Evolutionary conservation across 2,888 invertebrate species (phyloP), one percentile per base, ranked within the genome.

Genomic region (Chironomus tentans): DNA sequence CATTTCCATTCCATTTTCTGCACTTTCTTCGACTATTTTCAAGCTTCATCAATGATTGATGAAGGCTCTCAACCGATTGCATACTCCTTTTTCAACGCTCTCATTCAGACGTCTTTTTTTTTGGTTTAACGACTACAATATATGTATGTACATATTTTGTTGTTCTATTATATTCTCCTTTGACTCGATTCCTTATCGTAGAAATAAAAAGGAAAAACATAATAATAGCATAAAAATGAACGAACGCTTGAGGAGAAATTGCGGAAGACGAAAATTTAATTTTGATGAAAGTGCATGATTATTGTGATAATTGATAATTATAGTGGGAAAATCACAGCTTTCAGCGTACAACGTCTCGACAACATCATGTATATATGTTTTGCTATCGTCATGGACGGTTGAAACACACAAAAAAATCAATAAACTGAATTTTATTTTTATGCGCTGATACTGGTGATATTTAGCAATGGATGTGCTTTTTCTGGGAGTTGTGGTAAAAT

Each of bases 251-350:
- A 28, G 28, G 28, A 28, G 28, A 4, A 28, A 10, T 38, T 38
- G 38, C 7, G 38, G 38, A 38, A 38, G 38, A n/a, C 6, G 62
- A 62, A 38, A 71, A 72, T 72, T 72, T 62, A 72, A 72, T 72
- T 72, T 72, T 62, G 72, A 72, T 72, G 21, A 71, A 56, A 71
- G 50, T 71, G 71, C 71, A 72, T 72, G 72, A 72, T 72, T 72
- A 62, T 72, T 72, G 72, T 72, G 72, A 72, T 72, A 50, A 72
- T 72, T 72, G 72, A 72, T 72, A 72, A 72, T 72, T 72, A 72
- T 61, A 61, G 61, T 72, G 28, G 62, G 21, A 18, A 70, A 72
- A 72, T 72, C 72, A 72, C 38, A 72, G 61, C 71, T 71, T 68
- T 68, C 68, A 46, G 15, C 68, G 28, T 38, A 68, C 28, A 68